phyloP scores from a whole-genome alignment of 2,797 vertebrate species.

The Hoplostethus atlanticus region DNA sequence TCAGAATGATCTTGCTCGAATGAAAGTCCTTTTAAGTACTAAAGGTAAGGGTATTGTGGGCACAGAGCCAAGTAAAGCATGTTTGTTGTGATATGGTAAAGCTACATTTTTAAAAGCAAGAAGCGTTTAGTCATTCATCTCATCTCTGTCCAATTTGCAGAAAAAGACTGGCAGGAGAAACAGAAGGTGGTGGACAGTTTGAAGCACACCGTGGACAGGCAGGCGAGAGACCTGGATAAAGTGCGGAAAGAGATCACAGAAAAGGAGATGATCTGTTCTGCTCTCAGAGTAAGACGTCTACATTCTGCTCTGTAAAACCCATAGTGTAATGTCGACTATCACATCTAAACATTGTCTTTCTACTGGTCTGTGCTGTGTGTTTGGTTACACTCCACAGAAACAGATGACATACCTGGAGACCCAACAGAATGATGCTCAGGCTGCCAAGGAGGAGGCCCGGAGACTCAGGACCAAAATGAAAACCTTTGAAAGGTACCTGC shows the following conservation, averaged over 20 bases:
- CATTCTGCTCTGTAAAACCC: background rate
- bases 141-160: conserved; percentile 72
- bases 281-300: conserved; percentile 87
- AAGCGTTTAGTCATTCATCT: background rate
- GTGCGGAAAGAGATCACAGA: conserved; percentile 86
- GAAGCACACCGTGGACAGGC: conserved; percentile 88
- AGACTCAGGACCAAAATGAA: conserved; percentile 89
- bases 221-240: conserved; percentile 88
- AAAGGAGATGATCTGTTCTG: conserved; percentile 90
- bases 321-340: background rate
- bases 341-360: background rate
- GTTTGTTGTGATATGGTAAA: background rate
- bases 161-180: conserved; percentile 89
- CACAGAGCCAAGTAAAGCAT: background rate
- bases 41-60: conserved; percentile 85
- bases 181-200: conserved; percentile 86
- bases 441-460: conserved; percentile 90
- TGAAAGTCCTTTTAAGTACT: conserved; percentile 86
- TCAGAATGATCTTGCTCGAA: conserved; percentile 92
- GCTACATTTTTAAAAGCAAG: background rate
- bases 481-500: conserved; percentile 88
- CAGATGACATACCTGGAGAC: conserved; percentile 95
- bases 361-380: background rate
- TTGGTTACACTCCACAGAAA: conserved; percentile 81
- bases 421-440: conserved; percentile 88